These are phyloP conservation scores for Leptinotarsa tumamoca DNA, from an alignment of 2,888 invertebrate genomes.

Conservation along the genomic window DNA sequence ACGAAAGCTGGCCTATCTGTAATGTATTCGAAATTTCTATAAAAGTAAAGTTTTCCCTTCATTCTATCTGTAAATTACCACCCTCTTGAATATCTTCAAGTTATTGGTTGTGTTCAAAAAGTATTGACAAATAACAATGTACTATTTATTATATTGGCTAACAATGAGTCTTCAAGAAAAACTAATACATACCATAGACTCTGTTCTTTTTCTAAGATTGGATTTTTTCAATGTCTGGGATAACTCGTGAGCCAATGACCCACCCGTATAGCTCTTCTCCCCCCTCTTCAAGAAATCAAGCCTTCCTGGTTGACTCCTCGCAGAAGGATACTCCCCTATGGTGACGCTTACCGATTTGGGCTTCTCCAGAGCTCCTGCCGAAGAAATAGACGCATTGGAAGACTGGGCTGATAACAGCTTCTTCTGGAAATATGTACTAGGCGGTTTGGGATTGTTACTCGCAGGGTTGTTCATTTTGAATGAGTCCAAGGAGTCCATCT, in stretches of 20 bases:
- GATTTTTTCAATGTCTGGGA: conserved; percentile 82
- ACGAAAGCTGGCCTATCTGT: too few species aligned
- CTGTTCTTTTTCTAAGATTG: conserved; percentile 80
- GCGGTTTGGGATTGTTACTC: conserved; percentile 74
- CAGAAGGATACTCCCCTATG: conserved; percentile 76
- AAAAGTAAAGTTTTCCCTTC: too few species aligned
- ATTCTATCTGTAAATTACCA: too few species aligned
- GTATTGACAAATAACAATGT: too few species aligned
- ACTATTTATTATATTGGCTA: too few species aligned
- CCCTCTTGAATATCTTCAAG: too few species aligned
- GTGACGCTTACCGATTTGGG: conserved; percentile 76
- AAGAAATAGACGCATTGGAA: conserved; percentile 52
- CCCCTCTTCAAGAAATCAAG: conserved; percentile 74
- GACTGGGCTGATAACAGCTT: conserved; percentile 51
- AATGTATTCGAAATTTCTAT: too few species aligned
- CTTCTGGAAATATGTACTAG: conserved; percentile 75
- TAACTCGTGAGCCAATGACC: conserved; percentile 77
- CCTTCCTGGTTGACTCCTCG: conserved; percentile 76
- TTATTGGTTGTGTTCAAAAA: too few species aligned
- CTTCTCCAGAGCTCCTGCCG: conserved; percentile 56
- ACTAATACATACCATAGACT: conserved; percentile 67
- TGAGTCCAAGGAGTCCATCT: conserved; percentile 82
- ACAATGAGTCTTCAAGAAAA: too few species aligned
- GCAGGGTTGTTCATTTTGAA: conserved; percentile 77
- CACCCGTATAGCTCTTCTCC: conserved; percentile 50